phyloP scores from a whole-genome alignment of 2,797 vertebrate species.

The Buceros bicornis region DNA sequence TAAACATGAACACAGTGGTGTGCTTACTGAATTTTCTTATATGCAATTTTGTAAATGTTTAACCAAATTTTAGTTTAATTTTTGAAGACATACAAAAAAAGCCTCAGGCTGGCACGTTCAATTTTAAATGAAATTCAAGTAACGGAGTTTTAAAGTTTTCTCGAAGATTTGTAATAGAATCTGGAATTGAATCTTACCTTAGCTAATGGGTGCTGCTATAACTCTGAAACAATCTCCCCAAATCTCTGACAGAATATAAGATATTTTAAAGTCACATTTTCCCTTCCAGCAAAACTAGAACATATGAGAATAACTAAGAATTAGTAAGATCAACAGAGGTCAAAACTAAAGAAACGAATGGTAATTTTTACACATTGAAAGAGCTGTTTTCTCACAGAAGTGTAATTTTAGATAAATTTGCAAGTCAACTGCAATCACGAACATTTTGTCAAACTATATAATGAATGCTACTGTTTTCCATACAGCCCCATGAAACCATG shows the following conservation, averaged over 20 bases:
- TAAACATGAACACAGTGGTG: not conserved
- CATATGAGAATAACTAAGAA: conserved; percentile 41
- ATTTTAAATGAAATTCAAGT: not conserved
- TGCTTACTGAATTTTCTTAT: not conserved
- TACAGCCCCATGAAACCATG: not conserved
- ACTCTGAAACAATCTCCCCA: not conserved
- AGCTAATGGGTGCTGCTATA: not conserved
- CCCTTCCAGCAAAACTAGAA: not conserved
- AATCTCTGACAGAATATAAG: not conserved
- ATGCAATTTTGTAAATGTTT: not conserved
- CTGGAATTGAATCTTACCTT: not conserved
- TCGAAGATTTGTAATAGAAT: not conserved
- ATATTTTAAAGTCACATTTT: not conserved
- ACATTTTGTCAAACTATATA: conserved; percentile 26
- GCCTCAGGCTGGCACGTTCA: not conserved
- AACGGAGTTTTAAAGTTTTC: not conserved
- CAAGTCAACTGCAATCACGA: conserved; percentile 63
- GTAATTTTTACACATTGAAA: conserved; percentile 55
- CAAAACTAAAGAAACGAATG: not conserved
- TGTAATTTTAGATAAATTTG: conserved; percentile 64
- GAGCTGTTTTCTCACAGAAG: conserved; percentile 62
- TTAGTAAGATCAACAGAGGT: conserved; percentile 36
- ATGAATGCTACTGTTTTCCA: conserved; percentile 69
- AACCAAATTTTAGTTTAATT: not conserved
- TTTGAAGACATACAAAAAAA: not conserved